A percentile compares a stretch with the other conserved stretches of the same genome.
These are phyloP conservation scores for Ophion ellenae DNA, from an alignment of 2,888 invertebrate genomes.

Conservation along the genomic window DNA sequence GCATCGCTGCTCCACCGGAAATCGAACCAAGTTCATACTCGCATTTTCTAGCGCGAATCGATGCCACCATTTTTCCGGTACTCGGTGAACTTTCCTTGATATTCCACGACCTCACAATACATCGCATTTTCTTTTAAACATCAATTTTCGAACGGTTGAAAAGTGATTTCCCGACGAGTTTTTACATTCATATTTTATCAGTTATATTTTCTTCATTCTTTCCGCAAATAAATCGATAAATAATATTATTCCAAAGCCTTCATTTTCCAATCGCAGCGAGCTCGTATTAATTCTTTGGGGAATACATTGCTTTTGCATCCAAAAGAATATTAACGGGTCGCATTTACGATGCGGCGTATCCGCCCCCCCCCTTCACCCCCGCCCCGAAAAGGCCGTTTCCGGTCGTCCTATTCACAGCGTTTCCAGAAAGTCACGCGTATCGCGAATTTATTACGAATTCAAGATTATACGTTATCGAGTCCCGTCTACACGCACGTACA, in stretches of 20 bases:
- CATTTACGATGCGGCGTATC: background rate
- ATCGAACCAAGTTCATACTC: constrained; percentile 13
- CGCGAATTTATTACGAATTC: background rate
- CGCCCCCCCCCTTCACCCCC: background rate
- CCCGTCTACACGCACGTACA: background rate
- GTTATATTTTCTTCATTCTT: too few relatives aligned
- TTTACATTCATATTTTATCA: too few relatives aligned
- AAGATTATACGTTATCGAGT: background rate
- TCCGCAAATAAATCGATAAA: too few relatives aligned
- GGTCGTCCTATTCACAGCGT: background rate
- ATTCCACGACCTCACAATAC: too few relatives aligned
- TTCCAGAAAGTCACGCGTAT: background rate
- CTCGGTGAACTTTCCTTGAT: too few relatives aligned
- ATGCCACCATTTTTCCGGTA: constrained; percentile 8
- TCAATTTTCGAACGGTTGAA: too few relatives aligned
- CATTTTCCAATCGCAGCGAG: background rate
- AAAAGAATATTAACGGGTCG: background rate
- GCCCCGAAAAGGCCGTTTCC: background rate
- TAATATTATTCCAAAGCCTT: background rate
- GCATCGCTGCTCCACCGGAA: constrained; percentile 15
- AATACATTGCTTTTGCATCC: background rate
- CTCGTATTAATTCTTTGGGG: background rate
- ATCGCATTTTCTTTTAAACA: too few relatives aligned
- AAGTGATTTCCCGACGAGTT: too few relatives aligned
- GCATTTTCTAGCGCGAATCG: background rate